Evolutionary conservation across 2,888 invertebrate species (phyloP).

Genomic region (Erannis defoliaria): DNA sequence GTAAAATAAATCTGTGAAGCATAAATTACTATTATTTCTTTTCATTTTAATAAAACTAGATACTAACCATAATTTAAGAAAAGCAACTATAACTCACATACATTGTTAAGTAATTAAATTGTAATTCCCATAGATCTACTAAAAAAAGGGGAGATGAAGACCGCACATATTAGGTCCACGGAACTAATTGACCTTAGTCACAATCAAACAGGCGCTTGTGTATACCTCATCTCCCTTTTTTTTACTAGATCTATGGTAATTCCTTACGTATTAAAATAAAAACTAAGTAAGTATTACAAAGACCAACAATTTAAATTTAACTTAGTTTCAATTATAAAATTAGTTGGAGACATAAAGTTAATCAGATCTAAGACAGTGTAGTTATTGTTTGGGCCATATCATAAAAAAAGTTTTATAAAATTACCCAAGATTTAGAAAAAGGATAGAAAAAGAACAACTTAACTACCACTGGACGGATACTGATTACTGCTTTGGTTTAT

Average conservation of each 20-base stretch:
- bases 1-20: background rate
- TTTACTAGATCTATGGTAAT: too few species aligned
- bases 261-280: too few species aligned
- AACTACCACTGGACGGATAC: constrained; percentile 86
- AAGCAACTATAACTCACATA: background rate
- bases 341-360: constrained; percentile 53
- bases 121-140: too few species aligned
- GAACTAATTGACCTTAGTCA: too few species aligned
- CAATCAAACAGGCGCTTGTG: too few species aligned
- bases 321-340: constrained; percentile 28
- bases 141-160: too few species aligned
- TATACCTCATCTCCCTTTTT: too few species aligned
- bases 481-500: constrained; percentile 85
- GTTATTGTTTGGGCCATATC: constrained; percentile 31
- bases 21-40: background rate
- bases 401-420: background rate
- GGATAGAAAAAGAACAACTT: constrained; percentile 57
- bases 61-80: too few species aligned
- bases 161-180: too few species aligned
- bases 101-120: too few species aligned
- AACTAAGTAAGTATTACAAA: background rate
- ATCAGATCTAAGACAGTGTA: constrained; percentile 58
- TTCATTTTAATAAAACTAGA: background rate
- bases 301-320: background rate
- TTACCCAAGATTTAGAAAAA: constrained; percentile 22